These are phyloP conservation scores for Metopia argyrocephala DNA, from an alignment of 2,888 invertebrate genomes.

Conservation along the genomic window DNA sequence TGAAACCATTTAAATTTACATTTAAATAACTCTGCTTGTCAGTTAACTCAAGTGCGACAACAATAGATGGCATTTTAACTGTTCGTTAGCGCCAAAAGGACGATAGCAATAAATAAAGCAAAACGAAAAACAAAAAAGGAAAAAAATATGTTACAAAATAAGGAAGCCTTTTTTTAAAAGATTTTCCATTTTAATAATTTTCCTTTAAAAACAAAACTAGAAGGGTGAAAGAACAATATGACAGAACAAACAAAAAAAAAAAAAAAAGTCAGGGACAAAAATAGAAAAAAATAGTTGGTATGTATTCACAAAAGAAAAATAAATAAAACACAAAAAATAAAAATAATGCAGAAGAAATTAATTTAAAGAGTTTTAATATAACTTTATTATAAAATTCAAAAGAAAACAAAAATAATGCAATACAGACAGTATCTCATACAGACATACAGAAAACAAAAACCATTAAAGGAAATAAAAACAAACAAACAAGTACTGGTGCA, in stretches of 20 bases:
- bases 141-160: not conserved
- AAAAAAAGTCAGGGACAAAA: too few relatives aligned
- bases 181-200: not conserved
- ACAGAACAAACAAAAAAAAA: slow-evolving; percentile 22
- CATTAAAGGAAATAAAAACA: not conserved
- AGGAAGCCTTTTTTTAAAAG: not conserved
- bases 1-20: slow-evolving; percentile 56
- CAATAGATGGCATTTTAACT: slow-evolving; percentile 61
- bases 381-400: not conserved
- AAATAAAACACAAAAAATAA: slow-evolving; percentile 2
- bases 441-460: not conserved
- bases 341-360: not conserved
- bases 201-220: not conserved
- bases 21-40: slow-evolving; percentile 50
- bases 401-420: not conserved
- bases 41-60: slow-evolving; percentile 51
- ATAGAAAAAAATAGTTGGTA: not conserved
- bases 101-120: slow-evolving; percentile 22
- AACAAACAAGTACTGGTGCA: not conserved
- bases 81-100: slow-evolving; percentile 62
- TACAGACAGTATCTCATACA: not conserved
- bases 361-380: not conserved
- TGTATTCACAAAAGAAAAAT: not conserved
- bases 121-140: slow-evolving; percentile 1
- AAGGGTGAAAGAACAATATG: slow-evolving; percentile 3